A percentile compares a stretch with the other conserved stretches of the same genome.
These are phyloP conservation scores for Actinemys pallida DNA, from an alignment of 2,113 vertebrate genomes.

Conservation along the genomic window DNA sequence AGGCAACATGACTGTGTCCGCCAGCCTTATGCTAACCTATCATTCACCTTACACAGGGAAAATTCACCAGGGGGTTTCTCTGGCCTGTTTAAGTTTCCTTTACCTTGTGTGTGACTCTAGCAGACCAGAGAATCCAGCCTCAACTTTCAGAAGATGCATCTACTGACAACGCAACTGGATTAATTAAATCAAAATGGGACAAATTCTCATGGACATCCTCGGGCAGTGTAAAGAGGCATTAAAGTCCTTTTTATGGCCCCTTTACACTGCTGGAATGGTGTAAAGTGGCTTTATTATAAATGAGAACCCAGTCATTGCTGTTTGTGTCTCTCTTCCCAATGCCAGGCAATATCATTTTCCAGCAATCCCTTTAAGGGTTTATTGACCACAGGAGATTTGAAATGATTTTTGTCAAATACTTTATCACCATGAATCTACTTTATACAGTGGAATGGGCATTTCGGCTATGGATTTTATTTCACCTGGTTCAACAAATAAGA, in stretches of 20 bases:
- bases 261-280: background rate
- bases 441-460: background rate
- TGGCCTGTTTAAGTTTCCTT: too few species aligned
- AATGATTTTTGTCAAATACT: background rate
- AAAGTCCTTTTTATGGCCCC: background rate
- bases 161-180: background rate
- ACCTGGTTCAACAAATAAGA: background rate
- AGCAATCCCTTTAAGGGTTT: background rate
- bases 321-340: background rate
- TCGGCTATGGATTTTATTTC: background rate
- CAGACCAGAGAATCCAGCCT: background rate
- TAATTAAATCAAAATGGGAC: background rate
- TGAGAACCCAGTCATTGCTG: background rate
- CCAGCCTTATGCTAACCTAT: background rate
- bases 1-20: background rate
- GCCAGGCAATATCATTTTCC: background rate
- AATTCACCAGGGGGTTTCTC: too few species aligned
- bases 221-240: background rate
- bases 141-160: background rate
- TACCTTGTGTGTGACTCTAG: background rate
- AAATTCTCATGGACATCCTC: background rate
- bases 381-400: background rate
- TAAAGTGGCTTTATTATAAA: background rate
- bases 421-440: rapidly evolving
- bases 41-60: background rate